A percentile compares a stretch with the other conserved stretches of the same genome.
These are phyloP conservation scores for Rhea americana DNA, from an alignment of 2,113 vertebrate species.

Conservation along the genomic window DNA sequence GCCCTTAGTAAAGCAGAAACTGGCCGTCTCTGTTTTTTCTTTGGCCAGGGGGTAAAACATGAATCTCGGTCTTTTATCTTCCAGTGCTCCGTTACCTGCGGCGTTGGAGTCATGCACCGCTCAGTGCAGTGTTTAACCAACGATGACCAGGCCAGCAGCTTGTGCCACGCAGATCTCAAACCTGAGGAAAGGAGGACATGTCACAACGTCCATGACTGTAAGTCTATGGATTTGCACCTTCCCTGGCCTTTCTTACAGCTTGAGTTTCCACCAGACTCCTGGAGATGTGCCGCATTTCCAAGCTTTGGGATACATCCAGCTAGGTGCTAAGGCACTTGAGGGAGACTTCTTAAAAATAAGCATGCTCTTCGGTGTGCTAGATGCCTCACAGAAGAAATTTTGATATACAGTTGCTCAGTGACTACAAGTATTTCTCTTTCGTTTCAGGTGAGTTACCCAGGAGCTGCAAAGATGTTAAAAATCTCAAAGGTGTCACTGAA, in stretches of 20 bases:
- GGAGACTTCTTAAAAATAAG: slow-evolving; percentile 13
- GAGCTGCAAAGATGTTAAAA: slow-evolving; percentile 85
- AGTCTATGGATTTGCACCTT: slow-evolving; percentile 65
- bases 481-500: slow-evolving; percentile 68
- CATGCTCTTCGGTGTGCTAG: neutral
- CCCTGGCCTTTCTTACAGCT: neutral
- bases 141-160: slow-evolving; percentile 77
- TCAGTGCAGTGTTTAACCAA: slow-evolving; percentile 86
- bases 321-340: neutral
- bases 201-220: slow-evolving; percentile 85
- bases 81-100: slow-evolving; percentile 91
- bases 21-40: neutral
- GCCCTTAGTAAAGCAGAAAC: neutral
- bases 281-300: neutral
- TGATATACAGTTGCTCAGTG: neutral
- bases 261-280: neutral
- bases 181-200: slow-evolving; percentile 85
- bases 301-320: neutral
- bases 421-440: neutral
- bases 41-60: neutral
- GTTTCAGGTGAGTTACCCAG: slow-evolving; percentile 85
- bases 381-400: neutral
- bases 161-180: slow-evolving; percentile 76
- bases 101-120: slow-evolving; percentile 86
- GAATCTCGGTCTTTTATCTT: neutral